Conservation (phyloP, 2,888 invertebrate species). For the Drosophila histrio region DNA sequence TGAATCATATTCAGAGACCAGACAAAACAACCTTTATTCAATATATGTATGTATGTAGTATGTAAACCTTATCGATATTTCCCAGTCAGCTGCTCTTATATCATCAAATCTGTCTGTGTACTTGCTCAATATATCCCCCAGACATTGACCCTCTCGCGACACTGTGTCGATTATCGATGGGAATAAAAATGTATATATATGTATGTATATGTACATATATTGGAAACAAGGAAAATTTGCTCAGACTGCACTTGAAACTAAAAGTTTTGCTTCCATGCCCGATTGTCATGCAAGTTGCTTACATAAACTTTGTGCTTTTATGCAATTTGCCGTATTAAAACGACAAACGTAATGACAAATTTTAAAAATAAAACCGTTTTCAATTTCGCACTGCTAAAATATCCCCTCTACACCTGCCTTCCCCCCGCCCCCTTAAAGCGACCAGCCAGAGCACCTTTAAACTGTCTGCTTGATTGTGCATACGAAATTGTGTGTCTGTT, state of each 20-base stretch:
- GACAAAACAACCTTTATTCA: slow-evolving; percentile 6
- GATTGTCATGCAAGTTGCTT: slow-evolving; percentile 54
- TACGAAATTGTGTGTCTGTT: slow-evolving; percentile 29
- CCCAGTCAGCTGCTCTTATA: slow-evolving; percentile 33
- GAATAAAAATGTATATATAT: slow-evolving; percentile 1
- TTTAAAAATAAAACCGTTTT: slow-evolving; percentile 70
- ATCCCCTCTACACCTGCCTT: neutral
- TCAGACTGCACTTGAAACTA: slow-evolving; percentile 43
- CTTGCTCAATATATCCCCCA: slow-evolving; percentile 31
- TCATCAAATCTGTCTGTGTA: slow-evolving; percentile 30
- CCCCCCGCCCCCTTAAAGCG: neutral
- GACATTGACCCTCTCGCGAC: slow-evolving; percentile 44
- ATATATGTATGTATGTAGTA: neutral
- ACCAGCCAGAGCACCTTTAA: slow-evolving; percentile 12
- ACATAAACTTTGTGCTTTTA: slow-evolving; percentile 61
- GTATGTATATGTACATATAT: neutral
- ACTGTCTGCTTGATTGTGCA: slow-evolving; percentile 46
- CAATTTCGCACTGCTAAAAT: slow-evolving; percentile 64
- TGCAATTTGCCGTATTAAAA: slow-evolving; percentile 69
- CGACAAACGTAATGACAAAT: slow-evolving; percentile 69
- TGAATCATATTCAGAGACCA: slow-evolving; percentile 8
- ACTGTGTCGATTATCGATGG: slow-evolving; percentile 40
- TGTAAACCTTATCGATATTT: slow-evolving; percentile 26
- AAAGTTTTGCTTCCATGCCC: slow-evolving; percentile 37
- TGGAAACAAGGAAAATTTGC: slow-evolving; percentile 13